Base-by-base conservation (phyloP, 2,113 vertebrate genomes). In the Ammospiza caudacuta region DNA sequence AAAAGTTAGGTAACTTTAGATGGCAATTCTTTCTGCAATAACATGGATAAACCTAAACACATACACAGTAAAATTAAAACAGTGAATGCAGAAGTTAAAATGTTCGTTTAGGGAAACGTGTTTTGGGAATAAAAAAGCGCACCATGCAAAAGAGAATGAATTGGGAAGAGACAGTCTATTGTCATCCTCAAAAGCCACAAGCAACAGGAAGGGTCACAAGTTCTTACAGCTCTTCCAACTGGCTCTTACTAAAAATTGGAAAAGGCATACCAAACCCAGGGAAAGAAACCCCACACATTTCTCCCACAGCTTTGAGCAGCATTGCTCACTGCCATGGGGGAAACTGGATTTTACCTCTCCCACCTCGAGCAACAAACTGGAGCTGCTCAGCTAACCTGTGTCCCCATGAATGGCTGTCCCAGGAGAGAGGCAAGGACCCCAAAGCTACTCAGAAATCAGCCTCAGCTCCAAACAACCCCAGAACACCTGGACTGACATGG, bases 131-230 rank as follows among this genome's bases (percentile, higher is more conserved):
- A 76, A 79, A 78, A 81, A 83, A 23, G 51, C 52, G 67, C 24
- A 59, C 18, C 52, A 72, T 4, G 39, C 39, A 80, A 82, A 91
- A 73, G 76, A 80, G 66, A 82, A 67, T 46, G 35, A 83, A 88
- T 9, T 77, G 85, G 76, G 72, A 83, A 90, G 76, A 88, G 46
- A 1, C 46, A 83, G 72, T 12, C 90, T 69, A 80, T 29, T 95
- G 92, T 86, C 83, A 90, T 74, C 63, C 70, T 85, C 79, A 88
- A 88, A 92, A 93, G n/a, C 85, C 85, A 90, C 67, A 75, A 75
- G 81, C 68, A 87, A 79, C 20, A 5, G 58, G 68, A 89, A 94
- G 92, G 63, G 58, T 29, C 78, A 68, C 12, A 87, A 88, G n/a
- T 39, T 64, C 57, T 83, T 51, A 55, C 58, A 93, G 88, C 63